Evolutionary conservation across 1,140 invertebrate genomes (phyloP).

Genomic region (Bradysia coprophila): DNA sequence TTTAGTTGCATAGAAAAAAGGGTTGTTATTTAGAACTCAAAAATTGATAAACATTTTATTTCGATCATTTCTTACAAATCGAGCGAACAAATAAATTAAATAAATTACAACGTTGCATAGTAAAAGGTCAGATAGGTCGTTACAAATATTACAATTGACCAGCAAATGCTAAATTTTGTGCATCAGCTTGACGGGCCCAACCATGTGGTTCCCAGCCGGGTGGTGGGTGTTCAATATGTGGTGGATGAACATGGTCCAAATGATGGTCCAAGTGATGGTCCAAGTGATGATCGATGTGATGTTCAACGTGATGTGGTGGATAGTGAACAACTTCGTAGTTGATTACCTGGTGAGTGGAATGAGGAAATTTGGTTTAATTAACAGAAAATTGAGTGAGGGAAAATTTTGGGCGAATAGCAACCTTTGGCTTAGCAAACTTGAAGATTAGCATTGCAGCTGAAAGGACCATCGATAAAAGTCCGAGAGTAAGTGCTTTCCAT

Average conservation of each 20-base stretch:
- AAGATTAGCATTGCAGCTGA: slow-evolving; percentile 67
- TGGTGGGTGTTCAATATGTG: slow-evolving; percentile 22
- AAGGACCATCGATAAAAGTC: slow-evolving; percentile 60
- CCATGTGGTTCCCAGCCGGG: slow-evolving; percentile 35
- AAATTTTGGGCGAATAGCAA: no score
- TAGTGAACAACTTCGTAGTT: slow-evolving; percentile 72
- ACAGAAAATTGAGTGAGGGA: slow-evolving; percentile 1
- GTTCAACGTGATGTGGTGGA: slow-evolving; percentile 40
- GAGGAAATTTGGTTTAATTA: slow-evolving; percentile 3
- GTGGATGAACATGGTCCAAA: slow-evolving; percentile 8
- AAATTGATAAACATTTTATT: no score
- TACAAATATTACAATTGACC: slow-evolving; percentile 24
- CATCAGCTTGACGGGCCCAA: slow-evolving; percentile 23
- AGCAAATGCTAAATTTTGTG: slow-evolving; percentile 44
- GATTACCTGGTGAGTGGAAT: slow-evolving; percentile 24
- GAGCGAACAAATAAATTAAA: no score
- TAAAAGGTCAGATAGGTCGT: no score
- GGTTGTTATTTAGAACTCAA: no score
- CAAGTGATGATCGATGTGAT: slow-evolving; percentile 38
- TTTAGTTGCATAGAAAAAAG: no score
- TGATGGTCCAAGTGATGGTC: slow-evolving; percentile 26
- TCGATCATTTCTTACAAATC: no score
- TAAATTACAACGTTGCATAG: no score
- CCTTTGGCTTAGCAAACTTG: slow-evolving; percentile 66
- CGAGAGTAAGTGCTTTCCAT: slow-evolving; percentile 70